Percentiles rank a stretch among this genome's conserved stretches.
phyloP scores from a whole-genome alignment of 2,113 vertebrate species.

The Centropus unirufus region DNA sequence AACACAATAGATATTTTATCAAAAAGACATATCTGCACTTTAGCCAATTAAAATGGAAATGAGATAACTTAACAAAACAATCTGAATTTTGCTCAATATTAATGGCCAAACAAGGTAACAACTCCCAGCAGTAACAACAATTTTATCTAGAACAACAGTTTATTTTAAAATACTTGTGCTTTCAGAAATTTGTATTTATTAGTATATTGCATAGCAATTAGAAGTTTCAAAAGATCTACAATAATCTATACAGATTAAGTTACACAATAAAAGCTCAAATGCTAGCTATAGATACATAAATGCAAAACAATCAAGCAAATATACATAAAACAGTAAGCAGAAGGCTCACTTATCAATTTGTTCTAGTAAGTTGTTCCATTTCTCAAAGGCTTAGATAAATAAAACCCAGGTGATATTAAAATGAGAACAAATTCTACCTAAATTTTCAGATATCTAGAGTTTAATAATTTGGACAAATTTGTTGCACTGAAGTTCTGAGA shows the following conservation, averaged over 20 bases:
- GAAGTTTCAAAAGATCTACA: not conserved
- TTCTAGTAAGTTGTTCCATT: not conserved
- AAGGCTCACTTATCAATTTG: not conserved
- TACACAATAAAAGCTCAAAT: not conserved
- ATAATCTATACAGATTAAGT: not conserved
- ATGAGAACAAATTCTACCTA: not conserved
- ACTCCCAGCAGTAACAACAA: not conserved
- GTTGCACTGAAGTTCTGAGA: not conserved
- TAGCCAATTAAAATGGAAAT: not conserved
- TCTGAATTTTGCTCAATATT: not conserved
- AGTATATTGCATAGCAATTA: not conserved
- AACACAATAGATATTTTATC: not conserved
- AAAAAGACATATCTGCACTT: not conserved
- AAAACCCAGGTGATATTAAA: not conserved
- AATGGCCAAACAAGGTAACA: not conserved
- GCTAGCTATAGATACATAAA: not conserved
- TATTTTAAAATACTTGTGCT: not conserved
- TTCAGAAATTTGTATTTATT: not conserved
- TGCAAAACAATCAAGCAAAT: not conserved
- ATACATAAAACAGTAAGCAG: not conserved
- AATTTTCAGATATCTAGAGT: not conserved
- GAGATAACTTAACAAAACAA: not conserved
- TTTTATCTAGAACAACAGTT: not conserved
- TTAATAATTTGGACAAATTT: not conserved
- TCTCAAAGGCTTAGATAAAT: not conserved